A percentile compares a stretch with the other conserved stretches of the same genome.
Conservation (phyloP, 2,888 invertebrate genomes). For the Tinea semifulvella region DNA sequence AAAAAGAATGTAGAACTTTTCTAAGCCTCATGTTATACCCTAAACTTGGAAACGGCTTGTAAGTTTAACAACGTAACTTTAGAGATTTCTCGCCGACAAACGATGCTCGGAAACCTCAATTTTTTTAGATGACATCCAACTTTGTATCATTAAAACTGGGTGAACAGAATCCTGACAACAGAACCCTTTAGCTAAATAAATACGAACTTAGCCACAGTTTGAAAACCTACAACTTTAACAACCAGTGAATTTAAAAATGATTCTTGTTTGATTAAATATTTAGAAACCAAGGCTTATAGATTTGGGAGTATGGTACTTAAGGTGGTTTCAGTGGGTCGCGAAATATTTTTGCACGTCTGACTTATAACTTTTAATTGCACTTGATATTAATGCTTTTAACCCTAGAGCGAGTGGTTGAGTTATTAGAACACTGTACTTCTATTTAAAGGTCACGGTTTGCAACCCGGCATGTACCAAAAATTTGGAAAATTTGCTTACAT, state of each 20-base stretch:
- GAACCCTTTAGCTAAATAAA: not conserved
- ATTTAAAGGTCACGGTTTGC: too few species aligned
- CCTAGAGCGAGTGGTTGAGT: too few species aligned
- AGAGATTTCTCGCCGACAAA: conserved; percentile 8
- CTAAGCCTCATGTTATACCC: not conserved
- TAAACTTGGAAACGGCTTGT: conserved; percentile 5
- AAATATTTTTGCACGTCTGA: conserved; percentile 30
- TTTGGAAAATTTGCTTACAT: too few species aligned
- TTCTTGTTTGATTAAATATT: not conserved
- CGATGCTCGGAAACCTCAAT: not conserved
- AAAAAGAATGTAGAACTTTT: not conserved
- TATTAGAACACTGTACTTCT: too few species aligned
- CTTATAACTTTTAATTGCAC: conserved; percentile 49
- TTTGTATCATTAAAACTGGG: conserved; percentile 5
- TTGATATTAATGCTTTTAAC: conserved; percentile 38
- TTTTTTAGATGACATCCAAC: conserved; percentile 4
- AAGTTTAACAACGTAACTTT: conserved; percentile 11
- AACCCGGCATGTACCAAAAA: too few species aligned
- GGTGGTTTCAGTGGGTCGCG: conserved; percentile 14
- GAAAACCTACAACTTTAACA: not conserved
- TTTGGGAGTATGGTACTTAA: conserved; percentile 13
- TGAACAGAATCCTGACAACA: not conserved
- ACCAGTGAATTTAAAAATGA: not conserved
- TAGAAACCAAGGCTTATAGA: not conserved
- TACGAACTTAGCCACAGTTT: not conserved